A percentile compares a stretch with the other conserved stretches of the same genome.
Conservation (phyloP, 1,140 invertebrate species). For the Branchinecta lindahli region DNA sequence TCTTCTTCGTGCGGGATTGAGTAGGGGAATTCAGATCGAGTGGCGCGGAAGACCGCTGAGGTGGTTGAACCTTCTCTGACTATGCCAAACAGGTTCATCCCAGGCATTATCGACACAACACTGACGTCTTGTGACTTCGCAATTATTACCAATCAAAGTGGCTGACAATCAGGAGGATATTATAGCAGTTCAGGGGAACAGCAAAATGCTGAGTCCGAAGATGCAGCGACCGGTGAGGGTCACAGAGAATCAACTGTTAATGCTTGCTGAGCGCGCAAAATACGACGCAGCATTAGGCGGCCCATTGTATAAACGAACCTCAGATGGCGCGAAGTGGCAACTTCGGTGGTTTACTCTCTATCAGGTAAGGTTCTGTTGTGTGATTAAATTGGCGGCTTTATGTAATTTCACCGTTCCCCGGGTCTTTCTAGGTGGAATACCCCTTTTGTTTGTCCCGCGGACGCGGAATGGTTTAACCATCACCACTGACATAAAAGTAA, state of each 20-base stretch:
- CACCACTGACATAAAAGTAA: too few species aligned
- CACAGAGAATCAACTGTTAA: slow-evolving; percentile 58
- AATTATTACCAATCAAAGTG: neutral
- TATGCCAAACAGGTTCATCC: neutral
- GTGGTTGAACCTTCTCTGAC: neutral
- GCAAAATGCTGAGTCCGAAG: slow-evolving; percentile 53
- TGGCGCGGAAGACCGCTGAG: slow-evolving; percentile 2
- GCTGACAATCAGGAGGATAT: neutral
- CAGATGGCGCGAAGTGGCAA: slow-evolving; percentile 77
- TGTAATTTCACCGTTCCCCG: slow-evolving; percentile 18
- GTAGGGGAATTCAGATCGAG: too few species aligned
- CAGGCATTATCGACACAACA: neutral
- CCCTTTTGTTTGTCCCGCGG: slow-evolving; percentile 20
- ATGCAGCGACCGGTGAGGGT: slow-evolving; percentile 68
- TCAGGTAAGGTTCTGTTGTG: slow-evolving; percentile 43
- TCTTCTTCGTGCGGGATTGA: too few species aligned
- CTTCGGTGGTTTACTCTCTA: slow-evolving; percentile 76
- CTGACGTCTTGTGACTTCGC: neutral
- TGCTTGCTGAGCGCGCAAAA: slow-evolving; percentile 65
- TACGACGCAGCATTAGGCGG: slow-evolving; percentile 59
- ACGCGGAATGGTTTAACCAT: too few species aligned
- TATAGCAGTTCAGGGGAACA: slow-evolving; percentile 2
- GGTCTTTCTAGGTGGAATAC: slow-evolving; percentile 22
- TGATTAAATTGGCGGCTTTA: slow-evolving; percentile 21
- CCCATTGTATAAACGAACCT: slow-evolving; percentile 66